Evolutionary conservation across 1,140 invertebrate species (phyloP), one percentile per base, ranked within the genome.

Genomic region (Bombus sibiricus): DNA sequence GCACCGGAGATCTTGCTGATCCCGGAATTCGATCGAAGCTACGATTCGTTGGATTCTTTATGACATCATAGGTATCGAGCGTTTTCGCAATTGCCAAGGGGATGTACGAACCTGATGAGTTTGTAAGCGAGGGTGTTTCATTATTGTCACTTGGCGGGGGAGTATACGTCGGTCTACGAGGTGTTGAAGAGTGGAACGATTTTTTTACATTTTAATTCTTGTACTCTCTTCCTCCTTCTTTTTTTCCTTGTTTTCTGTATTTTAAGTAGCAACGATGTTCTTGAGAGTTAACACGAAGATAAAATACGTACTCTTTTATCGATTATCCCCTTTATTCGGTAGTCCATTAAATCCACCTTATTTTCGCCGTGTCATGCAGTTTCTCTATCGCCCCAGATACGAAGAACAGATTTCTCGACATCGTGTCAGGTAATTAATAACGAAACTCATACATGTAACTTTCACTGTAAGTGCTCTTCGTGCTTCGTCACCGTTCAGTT

Each of bases 1-100:
- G 81, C 25, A 43, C 22, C 59, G 28, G 47, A 15, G 53, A 71
- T 85, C 83, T 32, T 71, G 68, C 83, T 80, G 75, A 83, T 83
- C 32, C 57, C 0, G 41, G 47, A 77, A 83, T 34, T 68, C 62
- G 82, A 83, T 83, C 74, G 22, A 5, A 13, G 28, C 28, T 15
- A 43, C 80, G 80, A 73, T 39, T 81, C 80, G 37, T 66, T 62
- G 41, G 81, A 53, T 39, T 62, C 34, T 37, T 83, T 77, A 77
- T 39, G 43, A 57, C n/a, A 39, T 69, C 34, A 32, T n/a, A 25
- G 57, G 66, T 59, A 75, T 15, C 73, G 10, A 3, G 32, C 32
- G 32, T 25, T 59, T 15, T 28, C 22, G 39, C 6, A 13, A n/a
- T 18, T n/a, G 25, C 10, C 25, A 8, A 25, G 69, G 71, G 71